phyloP scores from a whole-genome alignment of 2,113 vertebrate species.

The Saguinus imperator region DNA sequence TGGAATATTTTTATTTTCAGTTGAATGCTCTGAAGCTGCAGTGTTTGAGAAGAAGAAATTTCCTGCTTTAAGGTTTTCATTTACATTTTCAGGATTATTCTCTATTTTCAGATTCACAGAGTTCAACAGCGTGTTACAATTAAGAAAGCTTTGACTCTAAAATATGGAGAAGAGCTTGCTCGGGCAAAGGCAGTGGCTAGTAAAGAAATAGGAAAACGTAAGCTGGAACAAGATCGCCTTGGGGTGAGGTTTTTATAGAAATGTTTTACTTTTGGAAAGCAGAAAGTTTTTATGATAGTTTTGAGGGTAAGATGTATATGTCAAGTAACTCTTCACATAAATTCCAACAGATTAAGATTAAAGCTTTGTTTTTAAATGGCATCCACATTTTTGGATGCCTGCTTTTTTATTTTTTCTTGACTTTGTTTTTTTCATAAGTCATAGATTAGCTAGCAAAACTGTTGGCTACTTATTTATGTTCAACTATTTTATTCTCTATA shows the following conservation, averaged over 20 bases:
- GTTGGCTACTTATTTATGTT: neutral
- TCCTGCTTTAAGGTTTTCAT: conserved; percentile 21
- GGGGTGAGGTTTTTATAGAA: conserved; percentile 84
- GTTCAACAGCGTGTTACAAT: conserved; percentile 93
- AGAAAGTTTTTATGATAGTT: neutral
- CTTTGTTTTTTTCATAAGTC: neutral
- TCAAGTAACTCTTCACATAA: conserved; percentile 44
- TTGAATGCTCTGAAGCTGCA: conserved; percentile 7
- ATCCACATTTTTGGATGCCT: conserved; percentile 40
- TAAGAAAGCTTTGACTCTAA: conserved; percentile 90
- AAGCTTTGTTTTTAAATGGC: conserved; percentile 50
- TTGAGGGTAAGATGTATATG: neutral
- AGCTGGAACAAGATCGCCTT: conserved; percentile 82
- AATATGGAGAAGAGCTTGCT: conserved; percentile 91
- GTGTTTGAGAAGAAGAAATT: conserved; percentile 7
- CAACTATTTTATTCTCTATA: conserved; percentile 1
- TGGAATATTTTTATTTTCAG: conserved; percentile 43
- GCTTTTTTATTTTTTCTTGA: conserved; percentile 36
- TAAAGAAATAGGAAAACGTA: conserved; percentile 89
- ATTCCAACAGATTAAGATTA: conserved; percentile 18
- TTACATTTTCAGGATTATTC: conserved; percentile 35
- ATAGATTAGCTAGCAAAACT: conserved; percentile 40
- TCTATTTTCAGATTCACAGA: conserved; percentile 89
- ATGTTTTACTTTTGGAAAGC: conserved; percentile 5
- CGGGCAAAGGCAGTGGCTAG: conserved; percentile 89